These are phyloP conservation scores for Palythoa heliodiscus DNA, from an alignment of 92 coral and sea anemone species.

Conservation along the genomic window DNA sequence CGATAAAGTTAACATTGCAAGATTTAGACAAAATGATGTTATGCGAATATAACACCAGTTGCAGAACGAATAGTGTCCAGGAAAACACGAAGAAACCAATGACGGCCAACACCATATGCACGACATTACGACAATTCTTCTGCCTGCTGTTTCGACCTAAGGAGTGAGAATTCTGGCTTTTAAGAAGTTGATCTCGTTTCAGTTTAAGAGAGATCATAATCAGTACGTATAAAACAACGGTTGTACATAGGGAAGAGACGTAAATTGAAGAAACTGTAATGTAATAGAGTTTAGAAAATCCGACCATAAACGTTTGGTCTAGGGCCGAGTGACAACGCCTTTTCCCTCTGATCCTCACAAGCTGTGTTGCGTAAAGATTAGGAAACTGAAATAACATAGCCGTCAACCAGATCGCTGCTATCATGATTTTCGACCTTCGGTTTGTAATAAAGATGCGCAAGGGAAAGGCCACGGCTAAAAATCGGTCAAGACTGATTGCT, in stretches of 20 bases:
- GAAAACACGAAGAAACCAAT: slow-evolving; percentile 39
- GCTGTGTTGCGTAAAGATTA: slow-evolving; percentile 9
- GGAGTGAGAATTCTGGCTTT: slow-evolving; percentile 4
- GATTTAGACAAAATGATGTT: slow-evolving; percentile 26
- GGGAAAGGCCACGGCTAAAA: slow-evolving; percentile 30
- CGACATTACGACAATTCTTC: slow-evolving; percentile 28
- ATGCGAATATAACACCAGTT: slow-evolving; percentile 31
- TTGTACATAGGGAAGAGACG: slow-evolving; percentile 18
- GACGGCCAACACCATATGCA: slow-evolving; percentile 40
- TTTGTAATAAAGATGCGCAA: slow-evolving; percentile 26
- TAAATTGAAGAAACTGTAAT: slow-evolving; percentile 22
- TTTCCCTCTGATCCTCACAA: background rate
- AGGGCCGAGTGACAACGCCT: slow-evolving; percentile 20
- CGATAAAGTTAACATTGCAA: slow-evolving; percentile 30
- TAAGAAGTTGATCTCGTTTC: slow-evolving; percentile 21
- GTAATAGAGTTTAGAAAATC: slow-evolving; percentile 27
- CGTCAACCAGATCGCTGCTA: slow-evolving; percentile 15
- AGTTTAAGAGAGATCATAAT: slow-evolving; percentile 32
- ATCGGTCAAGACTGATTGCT: slow-evolving; percentile 38
- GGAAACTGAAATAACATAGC: slow-evolving; percentile 15
- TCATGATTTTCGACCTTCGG: slow-evolving; percentile 19
- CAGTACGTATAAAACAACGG: slow-evolving; percentile 21
- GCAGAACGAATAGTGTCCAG: slow-evolving; percentile 30
- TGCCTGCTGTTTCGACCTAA: slow-evolving; percentile 2
- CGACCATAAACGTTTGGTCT: slow-evolving; percentile 23